Evolutionary conservation across 2,888 invertebrate genomes (phyloP).

Genomic region (Venusia cambrica): DNA sequence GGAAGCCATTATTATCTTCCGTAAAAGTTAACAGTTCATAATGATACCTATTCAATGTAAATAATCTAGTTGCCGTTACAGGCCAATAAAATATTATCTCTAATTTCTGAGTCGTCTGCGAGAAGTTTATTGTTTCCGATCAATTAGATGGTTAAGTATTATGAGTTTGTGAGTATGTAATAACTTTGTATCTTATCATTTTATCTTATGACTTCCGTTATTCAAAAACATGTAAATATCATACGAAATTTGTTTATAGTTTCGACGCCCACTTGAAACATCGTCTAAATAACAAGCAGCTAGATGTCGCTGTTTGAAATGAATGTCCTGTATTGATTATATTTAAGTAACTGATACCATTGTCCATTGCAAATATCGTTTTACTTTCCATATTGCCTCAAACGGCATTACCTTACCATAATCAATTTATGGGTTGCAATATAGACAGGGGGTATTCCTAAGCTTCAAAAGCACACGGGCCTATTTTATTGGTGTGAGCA

Average conservation of each 20-base stretch:
- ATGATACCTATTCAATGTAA: conserved; percentile 12
- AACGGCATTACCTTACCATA: no score
- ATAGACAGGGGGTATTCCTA: conserved; percentile 41
- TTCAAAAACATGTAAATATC: no score
- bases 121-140: conserved; percentile 18
- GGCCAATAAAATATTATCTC: conserved; percentile 13
- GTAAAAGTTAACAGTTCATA: conserved; percentile 30
- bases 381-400: no score
- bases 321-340: no score
- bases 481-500: conserved; percentile 63
- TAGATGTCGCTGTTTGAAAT: no score
- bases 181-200: conserved; percentile 2
- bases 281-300: no score
- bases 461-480: conserved; percentile 54
- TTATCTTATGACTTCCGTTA: no score
- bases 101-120: conserved; percentile 11
- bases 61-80: conserved; percentile 12
- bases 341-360: no score
- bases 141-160: conserved; percentile 17
- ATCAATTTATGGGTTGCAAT: conserved; percentile 24
- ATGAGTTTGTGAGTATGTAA: conserved; percentile 5
- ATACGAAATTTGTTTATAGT: no score
- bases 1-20: conserved; percentile 40
- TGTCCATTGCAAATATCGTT: no score
- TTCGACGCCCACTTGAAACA: no score